Base-by-base conservation (phyloP, 2,888 invertebrate genomes). In the Deladenus siricidicola region DNA sequence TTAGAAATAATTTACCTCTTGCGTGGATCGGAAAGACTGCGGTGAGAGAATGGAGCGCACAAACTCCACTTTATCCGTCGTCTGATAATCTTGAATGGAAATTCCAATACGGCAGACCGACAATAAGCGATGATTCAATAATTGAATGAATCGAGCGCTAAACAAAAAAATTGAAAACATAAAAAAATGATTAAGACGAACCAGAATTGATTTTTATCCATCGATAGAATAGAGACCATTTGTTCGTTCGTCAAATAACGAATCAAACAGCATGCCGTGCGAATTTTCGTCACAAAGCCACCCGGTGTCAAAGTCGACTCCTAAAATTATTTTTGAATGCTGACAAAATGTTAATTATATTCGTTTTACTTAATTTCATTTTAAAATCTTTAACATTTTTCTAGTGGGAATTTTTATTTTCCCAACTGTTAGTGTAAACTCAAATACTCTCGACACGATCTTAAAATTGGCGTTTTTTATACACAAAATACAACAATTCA, bases 191-290 rank as follows among this genome's bases (percentile, higher is more conserved):
- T 6, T 10, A 34, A 10, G 6, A 6, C 39, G 8, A 17, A 62
- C 58, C 54, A 62, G 39, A 60, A 60, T 4, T 47, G 49, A 21
- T 58, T 24, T 3, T 29, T 28, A 24, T 4, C 42, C 28, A 50
- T 50, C 28, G 28, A 14, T 34, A 60, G 42, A 26, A 60, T 21
- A 4, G 19, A 42, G 39, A 28, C 4, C 44, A 69, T 50, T 43
- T 68, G 64, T 3, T 59, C 56, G 29, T 62, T 63, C 4, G 56
- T 62, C 44, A 64, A 64, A 26, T 44, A 34, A 4, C 69, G 60
- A 10, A 69, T 53, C 21, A 68, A 43, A 24, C 66, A 53, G 34
- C 65, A 66, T 0, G 63, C 53, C n/a, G 63, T 64, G 10, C 68
- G 60, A 19, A 64, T 58, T 26, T 66, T 64, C 0, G 68, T 63